phyloP scores from a whole-genome alignment of 1,140 invertebrate genomes.

The Capitella teleta region DNA sequence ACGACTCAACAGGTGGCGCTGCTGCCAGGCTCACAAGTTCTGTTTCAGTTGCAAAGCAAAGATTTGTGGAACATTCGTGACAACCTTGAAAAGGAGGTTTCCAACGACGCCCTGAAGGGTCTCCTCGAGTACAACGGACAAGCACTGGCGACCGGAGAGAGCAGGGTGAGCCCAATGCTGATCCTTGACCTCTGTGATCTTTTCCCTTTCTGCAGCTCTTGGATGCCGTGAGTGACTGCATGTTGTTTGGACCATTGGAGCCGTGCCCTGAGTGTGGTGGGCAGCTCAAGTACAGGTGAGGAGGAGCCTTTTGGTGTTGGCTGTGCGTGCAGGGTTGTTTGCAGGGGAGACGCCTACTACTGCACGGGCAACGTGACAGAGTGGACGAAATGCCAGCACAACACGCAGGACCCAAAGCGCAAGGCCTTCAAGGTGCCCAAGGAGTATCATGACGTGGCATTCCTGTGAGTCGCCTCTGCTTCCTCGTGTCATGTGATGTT shows the following conservation, averaged over 20 bases:
- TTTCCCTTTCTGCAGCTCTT: not conserved
- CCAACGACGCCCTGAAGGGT: conserved; percentile 43
- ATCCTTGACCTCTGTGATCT: not conserved
- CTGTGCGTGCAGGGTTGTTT: conserved; percentile 13
- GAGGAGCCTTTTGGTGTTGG: conserved; percentile 8
- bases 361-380: conserved; percentile 74
- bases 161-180: conserved; percentile 45
- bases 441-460: conserved; percentile 50
- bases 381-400: conserved; percentile 77
- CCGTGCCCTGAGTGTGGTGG: conserved; percentile 72
- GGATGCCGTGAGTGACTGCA: conserved; percentile 66
- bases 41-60: conserved; percentile 63
- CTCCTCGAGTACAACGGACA: conserved; percentile 66
- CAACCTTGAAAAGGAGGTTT: conserved; percentile 42
- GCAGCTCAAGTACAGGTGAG: conserved; percentile 52
- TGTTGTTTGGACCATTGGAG: conserved; percentile 70
- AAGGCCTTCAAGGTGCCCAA: conserved; percentile 61
- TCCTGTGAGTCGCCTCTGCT: conserved; percentile 47
- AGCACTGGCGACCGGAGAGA: conserved; percentile 51
- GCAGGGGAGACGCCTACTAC: conserved; percentile 57
- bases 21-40: not conserved
- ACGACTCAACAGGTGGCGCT: not conserved
- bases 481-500: not conserved
- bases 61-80: conserved; percentile 61
- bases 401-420: conserved; percentile 61